Conservation (phyloP, 2,797 vertebrate species). For the Cynodonichthys magdalenae region DNA sequence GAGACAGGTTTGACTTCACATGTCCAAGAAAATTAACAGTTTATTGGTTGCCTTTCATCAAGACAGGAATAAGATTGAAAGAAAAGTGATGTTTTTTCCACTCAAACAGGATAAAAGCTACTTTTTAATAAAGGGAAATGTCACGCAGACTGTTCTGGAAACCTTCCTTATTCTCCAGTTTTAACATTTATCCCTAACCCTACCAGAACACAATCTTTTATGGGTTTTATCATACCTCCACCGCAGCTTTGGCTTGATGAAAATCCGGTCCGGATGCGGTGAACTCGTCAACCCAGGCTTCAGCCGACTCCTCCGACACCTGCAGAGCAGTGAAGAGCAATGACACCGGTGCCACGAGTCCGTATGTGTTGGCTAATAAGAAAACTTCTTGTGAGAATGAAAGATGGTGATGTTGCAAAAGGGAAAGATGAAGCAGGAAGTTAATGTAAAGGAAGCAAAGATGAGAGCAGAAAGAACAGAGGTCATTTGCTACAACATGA, state of each 20-base stretch:
- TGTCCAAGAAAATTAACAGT: not conserved
- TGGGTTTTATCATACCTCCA: constrained; percentile 86
- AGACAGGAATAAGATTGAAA: too few relatives aligned
- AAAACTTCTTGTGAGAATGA: constrained; percentile 8
- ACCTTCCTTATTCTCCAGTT: not conserved
- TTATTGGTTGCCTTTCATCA: not conserved
- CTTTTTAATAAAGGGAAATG: constrained; percentile 11
- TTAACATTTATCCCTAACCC: constrained; percentile 10
- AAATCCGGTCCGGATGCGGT: constrained; percentile 88
- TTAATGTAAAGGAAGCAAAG: constrained; percentile 54
- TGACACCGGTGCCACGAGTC: constrained; percentile 28
- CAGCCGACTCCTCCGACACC: constrained; percentile 90
- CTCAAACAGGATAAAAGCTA: not conserved
- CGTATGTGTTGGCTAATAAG: constrained; percentile 2
- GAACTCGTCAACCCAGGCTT: constrained; percentile 98
- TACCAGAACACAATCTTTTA: not conserved
- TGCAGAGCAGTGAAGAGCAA: constrained; percentile 65
- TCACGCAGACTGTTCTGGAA: constrained; percentile 6
- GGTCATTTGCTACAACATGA: constrained; percentile 6
- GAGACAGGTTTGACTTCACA: constrained; percentile 18
- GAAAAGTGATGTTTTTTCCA: too few relatives aligned
- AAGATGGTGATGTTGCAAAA: constrained; percentile 26
- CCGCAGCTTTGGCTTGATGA: constrained; percentile 94
- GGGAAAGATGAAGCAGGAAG: constrained; percentile 47
- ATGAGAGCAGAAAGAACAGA: constrained; percentile 45